A percentile compares a stretch with the other conserved stretches of the same genome.
Evolutionary conservation across 2,113 vertebrate genomes (phyloP).

Genomic region (Podarcis muralis): DNA sequence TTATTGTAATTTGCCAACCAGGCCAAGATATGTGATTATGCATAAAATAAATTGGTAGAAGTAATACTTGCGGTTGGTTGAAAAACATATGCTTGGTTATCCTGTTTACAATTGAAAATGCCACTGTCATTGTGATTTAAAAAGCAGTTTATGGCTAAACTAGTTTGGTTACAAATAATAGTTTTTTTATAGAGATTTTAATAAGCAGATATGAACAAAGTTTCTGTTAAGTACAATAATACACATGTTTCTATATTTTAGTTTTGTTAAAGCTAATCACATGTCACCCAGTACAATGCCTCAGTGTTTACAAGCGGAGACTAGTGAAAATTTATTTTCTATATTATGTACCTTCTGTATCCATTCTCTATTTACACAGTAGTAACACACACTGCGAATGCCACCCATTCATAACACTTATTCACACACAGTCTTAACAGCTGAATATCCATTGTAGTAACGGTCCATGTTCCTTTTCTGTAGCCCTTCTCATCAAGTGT

Average conservation of each 20-base stretch:
- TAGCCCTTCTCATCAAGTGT: background rate
- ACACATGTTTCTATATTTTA: conserved; percentile 11
- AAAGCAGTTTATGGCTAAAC: background rate
- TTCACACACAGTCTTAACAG: background rate
- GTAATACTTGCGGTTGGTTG: background rate
- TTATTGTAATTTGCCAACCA: too few relatives aligned
- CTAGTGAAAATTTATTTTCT: background rate
- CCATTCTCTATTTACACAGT: background rate
- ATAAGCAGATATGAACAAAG: conserved; percentile 1
- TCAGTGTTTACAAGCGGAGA: background rate
- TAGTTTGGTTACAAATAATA: conserved; percentile 1
- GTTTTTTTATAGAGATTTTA: background rate
- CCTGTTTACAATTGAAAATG: background rate
- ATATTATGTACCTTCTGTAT: background rate
- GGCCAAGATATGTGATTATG: too few relatives aligned
- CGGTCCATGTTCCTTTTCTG: background rate
- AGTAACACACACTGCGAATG: too few relatives aligned
- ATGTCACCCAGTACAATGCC: background rate
- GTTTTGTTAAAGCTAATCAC: background rate
- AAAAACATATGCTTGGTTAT: background rate
- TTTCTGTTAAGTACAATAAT: background rate
- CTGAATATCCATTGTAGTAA: background rate
- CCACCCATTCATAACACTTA: background rate
- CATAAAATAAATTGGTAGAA: background rate
- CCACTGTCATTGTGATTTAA: background rate